Evolutionary conservation across 2,888 invertebrate species (phyloP).

Genomic region (Dinocampus coccinellae): DNA sequence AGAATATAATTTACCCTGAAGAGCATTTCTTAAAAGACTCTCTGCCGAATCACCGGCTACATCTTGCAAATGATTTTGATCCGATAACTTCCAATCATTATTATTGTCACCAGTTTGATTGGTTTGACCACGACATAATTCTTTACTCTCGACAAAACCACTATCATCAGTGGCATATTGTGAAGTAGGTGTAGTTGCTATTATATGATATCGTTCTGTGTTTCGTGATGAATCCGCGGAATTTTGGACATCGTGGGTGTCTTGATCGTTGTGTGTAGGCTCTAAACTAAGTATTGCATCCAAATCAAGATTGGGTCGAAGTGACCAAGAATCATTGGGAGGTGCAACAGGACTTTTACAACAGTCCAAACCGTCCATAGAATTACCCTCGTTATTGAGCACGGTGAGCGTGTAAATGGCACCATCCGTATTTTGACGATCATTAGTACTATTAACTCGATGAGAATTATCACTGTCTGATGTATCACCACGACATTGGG

Average conservation of each 20-base stretch:
- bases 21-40: conserved; percentile 83
- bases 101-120: conserved; percentile 73
- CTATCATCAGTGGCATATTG: conserved; percentile 82
- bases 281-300: conserved; percentile 85
- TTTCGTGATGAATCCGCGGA: conserved; percentile 73
- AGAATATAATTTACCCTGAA: conserved; percentile 80
- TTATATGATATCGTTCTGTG: conserved; percentile 59
- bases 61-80: conserved; percentile 73
- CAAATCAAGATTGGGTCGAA: conserved; percentile 80
- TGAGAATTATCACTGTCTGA: conserved; percentile 71
- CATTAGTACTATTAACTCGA: conserved; percentile 59
- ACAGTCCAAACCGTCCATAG: conserved; percentile 66
- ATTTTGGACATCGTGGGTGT: conserved; percentile 73
- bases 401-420: conserved; percentile 89
- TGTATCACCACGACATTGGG: conserved; percentile 74
- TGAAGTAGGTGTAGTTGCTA: conserved; percentile 42
- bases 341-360: conserved; percentile 71
- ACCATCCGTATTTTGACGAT: conserved; percentile 72
- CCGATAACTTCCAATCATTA: conserved; percentile 85
- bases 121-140: conserved; percentile 63
- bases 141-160: conserved; percentile 79
- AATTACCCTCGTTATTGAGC: conserved; percentile 78
- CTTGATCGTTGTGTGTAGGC: conserved; percentile 67
- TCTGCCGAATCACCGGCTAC: conserved; percentile 72
- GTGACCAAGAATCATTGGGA: conserved; percentile 76